These are phyloP conservation scores for Sericinus montela DNA, from an alignment of 2,888 invertebrate species.

Conservation along the genomic window DNA sequence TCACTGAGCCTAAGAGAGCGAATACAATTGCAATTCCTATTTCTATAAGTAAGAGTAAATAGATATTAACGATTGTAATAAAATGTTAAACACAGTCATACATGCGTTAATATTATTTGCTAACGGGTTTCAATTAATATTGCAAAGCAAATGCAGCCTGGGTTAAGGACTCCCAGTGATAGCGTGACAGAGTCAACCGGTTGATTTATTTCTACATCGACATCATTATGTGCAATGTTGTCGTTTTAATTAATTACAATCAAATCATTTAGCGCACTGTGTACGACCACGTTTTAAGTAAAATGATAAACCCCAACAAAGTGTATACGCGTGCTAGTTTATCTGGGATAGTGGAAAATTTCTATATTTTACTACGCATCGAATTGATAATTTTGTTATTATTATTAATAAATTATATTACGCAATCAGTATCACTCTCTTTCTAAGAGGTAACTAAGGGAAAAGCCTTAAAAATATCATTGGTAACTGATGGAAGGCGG, in stretches of 20 bases:
- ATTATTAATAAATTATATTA: no score
- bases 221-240: background rate
- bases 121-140: background rate
- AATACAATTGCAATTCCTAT: no score
- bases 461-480: no score
- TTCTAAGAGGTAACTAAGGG: no score
- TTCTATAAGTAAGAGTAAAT: no score
- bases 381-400: no score
- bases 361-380: background rate
- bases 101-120: no score
- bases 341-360: background rate
- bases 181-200: constrained; percentile 4
- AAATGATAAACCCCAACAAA: constrained; percentile 16
- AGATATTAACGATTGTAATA: no score
- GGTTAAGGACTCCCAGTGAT: constrained; percentile 16
- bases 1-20: no score
- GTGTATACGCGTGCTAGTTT: background rate
- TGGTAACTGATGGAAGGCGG: no score
- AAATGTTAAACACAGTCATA: no score
- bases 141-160: background rate
- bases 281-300: constrained; percentile 6
- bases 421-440: no score
- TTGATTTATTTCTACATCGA: background rate
- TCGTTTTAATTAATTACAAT: constrained; percentile 7
- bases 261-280: constrained; percentile 5